Base-by-base conservation (phyloP, 2,113 vertebrate species). In the Clinocottus analis region DNA sequence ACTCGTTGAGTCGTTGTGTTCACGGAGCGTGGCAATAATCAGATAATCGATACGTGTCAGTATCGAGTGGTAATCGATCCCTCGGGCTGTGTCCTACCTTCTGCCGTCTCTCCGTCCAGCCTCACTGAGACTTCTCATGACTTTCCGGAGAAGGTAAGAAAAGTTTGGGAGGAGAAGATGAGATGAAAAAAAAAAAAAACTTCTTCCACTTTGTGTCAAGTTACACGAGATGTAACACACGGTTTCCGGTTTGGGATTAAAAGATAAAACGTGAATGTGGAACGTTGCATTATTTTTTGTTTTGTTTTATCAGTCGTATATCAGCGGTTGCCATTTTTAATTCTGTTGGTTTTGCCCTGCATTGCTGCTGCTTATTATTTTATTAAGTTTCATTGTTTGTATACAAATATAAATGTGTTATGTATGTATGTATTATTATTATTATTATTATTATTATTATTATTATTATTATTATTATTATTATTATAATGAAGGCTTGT, bases 121-220 rank as follows among this genome's bases (percentile, higher is more conserved):
- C 87, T 75, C 87, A 80, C 74, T 90, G 84, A 37, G 25, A 35
- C 75, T 87, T 75, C 47, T 82, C 92, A 88, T 85, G 84, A 83
- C 85, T 91, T 79, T 87, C 77, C 0, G 19, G 16, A 74, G 77
- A 81, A 85, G 85, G 70, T 84, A 86, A 62, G 77, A 80, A 88
- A 89, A 88, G 77, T 89, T 90, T 73, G 80, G 89, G 87, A 87
- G 82, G 71, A 87, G 73, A 75, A 75, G 23, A 19, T 23, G 19
- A 21, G 37, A 31, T 3, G 17, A 73, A 89, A 80, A 64, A 23
- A 37, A 7, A 33, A 88, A 83, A 71, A n/a, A 45, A 3, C 27
- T n/a, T 56, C 64, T 35, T 43, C 45, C 65, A 43, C n/a, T 43
- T 23, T 41, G 0, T 2, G 43, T 82, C 59, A 85, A 89, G 69